Base-by-base conservation (phyloP, 2,113 vertebrate species). In the Thymallus thymallus region DNA sequence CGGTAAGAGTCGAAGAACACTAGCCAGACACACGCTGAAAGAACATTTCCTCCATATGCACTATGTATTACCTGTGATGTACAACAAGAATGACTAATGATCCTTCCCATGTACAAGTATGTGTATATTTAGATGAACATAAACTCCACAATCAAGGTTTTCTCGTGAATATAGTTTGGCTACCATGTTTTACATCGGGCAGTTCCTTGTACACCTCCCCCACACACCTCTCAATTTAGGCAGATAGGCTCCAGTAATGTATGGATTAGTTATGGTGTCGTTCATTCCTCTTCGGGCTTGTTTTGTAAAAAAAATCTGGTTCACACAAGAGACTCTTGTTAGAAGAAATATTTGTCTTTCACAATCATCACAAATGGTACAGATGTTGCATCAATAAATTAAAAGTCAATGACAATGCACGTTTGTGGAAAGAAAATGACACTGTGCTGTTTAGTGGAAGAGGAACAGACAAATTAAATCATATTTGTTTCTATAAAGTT, bases 1-100 rank as follows among this genome's bases (percentile, higher is more conserved):
- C 74, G 89, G 90, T 92, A 90, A 92, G 90, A 88, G 80, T 74
- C 46, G 29, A 90, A 90, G 83, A 48, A 23, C 73, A 76, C 66
- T 64, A 67, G 45, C 68, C 48, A 77, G n/a, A 70, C 78, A 71
- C 35, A 41, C 64, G 12, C 45, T 41, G 12, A 65, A 89, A 88
- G 86, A 84, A 74, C 62, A 70, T 80, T 69, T 74, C 69, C 75
- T 75, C 72, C 5, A 72, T 68, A 80, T 72, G 85, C n/a, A 16
- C 76, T 60, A 63, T 84, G 70, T 76, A 74, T 75, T 81, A 70
- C 51, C 69, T 79, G 77, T 41, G 20, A 69, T 73, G 72, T 75
- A 84, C 73, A 72, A 81, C 71, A 75, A 84, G 2, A 26, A 24
- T 63, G 4, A 24, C 48, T 51, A 18, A 51, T 51, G 4, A 64